Evolutionary conservation across 2,797 vertebrate genomes (phyloP).

Genomic region (Sternotherus odoratus): DNA sequence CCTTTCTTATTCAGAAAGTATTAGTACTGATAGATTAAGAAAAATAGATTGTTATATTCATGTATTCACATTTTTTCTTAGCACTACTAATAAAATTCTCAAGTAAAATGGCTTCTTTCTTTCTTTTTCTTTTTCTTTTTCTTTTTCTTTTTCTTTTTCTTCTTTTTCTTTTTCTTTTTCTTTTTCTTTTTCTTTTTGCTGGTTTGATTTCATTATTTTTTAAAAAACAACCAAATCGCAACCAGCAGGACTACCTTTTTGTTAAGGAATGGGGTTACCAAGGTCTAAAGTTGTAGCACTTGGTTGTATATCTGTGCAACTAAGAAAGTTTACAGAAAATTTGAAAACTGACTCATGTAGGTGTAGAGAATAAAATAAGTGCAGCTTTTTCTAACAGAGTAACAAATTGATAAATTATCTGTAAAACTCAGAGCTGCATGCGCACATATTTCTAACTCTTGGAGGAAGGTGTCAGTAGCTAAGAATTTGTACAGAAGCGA

Average conservation of each 20-base stretch:
- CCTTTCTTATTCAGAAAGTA: background rate
- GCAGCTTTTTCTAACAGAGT: background rate
- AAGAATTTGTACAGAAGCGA: background rate
- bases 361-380: background rate
- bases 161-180: accelerated
- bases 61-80: background rate
- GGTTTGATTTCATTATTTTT: background rate
- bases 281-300: background rate
- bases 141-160: accelerated
- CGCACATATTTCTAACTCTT: background rate
- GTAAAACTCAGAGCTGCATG: background rate
- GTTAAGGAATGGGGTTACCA: background rate
- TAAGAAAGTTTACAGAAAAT: background rate
- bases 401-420: background rate
- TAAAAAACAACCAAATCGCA: background rate
- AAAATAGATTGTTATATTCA: background rate
- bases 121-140: background rate
- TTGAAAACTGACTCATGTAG: background rate
- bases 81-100: accelerated
- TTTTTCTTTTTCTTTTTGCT: accelerated
- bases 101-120: accelerated
- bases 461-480: background rate
- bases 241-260: background rate
- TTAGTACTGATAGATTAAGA: background rate
- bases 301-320: background rate